These are phyloP conservation scores for Cephus sareptanus DNA, from an alignment of 2,888 invertebrate genomes.

Conservation along the genomic window DNA sequence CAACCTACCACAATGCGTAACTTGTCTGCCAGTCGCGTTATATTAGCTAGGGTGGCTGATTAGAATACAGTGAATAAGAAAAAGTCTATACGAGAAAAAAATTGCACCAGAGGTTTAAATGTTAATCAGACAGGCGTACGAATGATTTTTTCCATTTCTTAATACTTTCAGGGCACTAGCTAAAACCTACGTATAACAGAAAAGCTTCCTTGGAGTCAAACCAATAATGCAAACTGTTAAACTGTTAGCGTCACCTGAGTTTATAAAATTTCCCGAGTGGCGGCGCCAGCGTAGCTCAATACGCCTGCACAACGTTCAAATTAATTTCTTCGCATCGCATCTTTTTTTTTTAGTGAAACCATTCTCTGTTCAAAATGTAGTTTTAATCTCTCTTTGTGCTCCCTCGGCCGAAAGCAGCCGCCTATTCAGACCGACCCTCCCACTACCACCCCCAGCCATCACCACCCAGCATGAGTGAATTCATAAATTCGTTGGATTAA, in stretches of 20 bases:
- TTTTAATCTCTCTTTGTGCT: conserved; percentile 3
- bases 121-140: not conserved
- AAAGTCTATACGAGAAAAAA: too few relatives aligned
- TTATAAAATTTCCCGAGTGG: too few relatives aligned
- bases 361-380: conserved; percentile 7
- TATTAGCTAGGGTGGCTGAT: conserved; percentile 1
- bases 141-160: too few relatives aligned
- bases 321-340: too few relatives aligned
- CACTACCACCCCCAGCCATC: not conserved
- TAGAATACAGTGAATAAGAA: not conserved
- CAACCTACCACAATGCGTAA: not conserved
- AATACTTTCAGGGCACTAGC: too few relatives aligned
- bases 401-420: not conserved
- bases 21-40: not conserved
- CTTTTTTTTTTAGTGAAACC: not conserved
- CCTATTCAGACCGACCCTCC: not conserved
- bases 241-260: too few relatives aligned
- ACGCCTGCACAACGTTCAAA: not conserved
- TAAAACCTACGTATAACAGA: too few relatives aligned
- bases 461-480: conserved; percentile 29
- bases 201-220: too few relatives aligned
- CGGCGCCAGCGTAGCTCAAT: not conserved
- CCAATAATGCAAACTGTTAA: too few relatives aligned
- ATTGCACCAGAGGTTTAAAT: too few relatives aligned
- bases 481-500: conserved; percentile 49